Evolutionary conservation across 1,140 invertebrate genomes (phyloP).

Genomic region (Gryllus bimaculatus): DNA sequence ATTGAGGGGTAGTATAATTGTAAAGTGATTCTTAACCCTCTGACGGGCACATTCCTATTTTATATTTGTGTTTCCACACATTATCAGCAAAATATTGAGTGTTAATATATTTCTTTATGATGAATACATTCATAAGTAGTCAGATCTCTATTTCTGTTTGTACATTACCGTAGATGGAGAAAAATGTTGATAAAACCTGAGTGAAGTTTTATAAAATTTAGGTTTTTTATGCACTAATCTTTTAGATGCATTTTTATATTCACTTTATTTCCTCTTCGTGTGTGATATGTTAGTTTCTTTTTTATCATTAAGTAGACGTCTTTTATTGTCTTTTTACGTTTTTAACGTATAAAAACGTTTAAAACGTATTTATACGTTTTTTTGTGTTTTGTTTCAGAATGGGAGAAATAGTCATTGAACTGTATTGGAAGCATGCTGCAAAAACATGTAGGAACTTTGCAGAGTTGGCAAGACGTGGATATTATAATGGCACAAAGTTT

Average conservation of each 20-base stretch:
- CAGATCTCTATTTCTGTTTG: no score
- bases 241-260: no score
- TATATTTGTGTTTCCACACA: neutral
- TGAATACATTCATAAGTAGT: neutral
- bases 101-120: neutral
- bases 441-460: conserved; percentile 94
- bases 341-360: no score
- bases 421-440: conserved; percentile 97
- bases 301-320: conserved; percentile 9
- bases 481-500: conserved; percentile 94
- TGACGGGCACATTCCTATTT: neutral
- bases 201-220: no score
- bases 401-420: conserved; percentile 82
- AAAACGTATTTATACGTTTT: no score
- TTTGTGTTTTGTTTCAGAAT: conserved; percentile 54
- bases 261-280: neutral
- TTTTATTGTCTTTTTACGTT: no score
- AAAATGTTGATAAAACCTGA: no score
- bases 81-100: neutral
- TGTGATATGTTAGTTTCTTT: neutral
- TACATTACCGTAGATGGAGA: no score
- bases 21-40: neutral
- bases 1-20: no score
- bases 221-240: no score
- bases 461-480: conserved; percentile 80